phyloP scores from a whole-genome alignment of 1,140 invertebrate species.

The Caenorhabditis briggsae region DNA sequence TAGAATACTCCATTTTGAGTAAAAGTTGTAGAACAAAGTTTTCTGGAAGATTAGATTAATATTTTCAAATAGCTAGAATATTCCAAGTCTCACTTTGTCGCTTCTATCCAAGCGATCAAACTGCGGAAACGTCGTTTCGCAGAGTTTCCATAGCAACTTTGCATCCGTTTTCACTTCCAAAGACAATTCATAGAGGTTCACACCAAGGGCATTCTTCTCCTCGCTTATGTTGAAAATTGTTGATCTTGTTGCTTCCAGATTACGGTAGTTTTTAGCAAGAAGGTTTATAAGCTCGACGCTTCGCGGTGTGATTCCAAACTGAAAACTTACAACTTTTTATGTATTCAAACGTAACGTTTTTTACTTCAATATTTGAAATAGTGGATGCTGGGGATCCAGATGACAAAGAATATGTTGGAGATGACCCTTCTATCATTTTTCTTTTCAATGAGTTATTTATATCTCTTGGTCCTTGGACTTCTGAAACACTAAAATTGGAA shows the following conservation, averaged over 20 bases:
- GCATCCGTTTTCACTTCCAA: slow-evolving; percentile 39
- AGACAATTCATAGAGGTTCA: slow-evolving; percentile 37
- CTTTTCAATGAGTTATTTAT: neutral
- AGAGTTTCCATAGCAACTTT: slow-evolving; percentile 45
- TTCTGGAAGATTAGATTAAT: neutral
- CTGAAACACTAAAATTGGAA: neutral
- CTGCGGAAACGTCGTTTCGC: slow-evolving; percentile 8
- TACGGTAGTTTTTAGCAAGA: slow-evolving; percentile 20
- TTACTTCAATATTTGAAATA: slow-evolving; percentile 22
- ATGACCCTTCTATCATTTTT: slow-evolving; percentile 47
- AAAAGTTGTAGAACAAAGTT: slow-evolving; percentile 42
- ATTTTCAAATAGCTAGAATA: neutral
- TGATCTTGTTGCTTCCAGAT: slow-evolving; percentile 14
- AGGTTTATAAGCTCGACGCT: neutral
- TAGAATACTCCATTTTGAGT: slow-evolving; percentile 35
- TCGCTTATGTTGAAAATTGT: neutral
- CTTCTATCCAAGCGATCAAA: neutral
- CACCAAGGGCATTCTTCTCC: neutral
- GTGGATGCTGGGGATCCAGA: neutral
- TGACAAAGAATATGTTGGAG: neutral
- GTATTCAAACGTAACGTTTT: neutral
- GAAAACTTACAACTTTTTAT: neutral
- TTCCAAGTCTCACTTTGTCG: neutral
- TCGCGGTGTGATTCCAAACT: neutral
- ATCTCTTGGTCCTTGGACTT: slow-evolving; percentile 33